Evolutionary conservation across 2,888 invertebrate species (phyloP), one percentile per base, ranked within the genome.

Genomic region (Tipula vernalis): DNA sequence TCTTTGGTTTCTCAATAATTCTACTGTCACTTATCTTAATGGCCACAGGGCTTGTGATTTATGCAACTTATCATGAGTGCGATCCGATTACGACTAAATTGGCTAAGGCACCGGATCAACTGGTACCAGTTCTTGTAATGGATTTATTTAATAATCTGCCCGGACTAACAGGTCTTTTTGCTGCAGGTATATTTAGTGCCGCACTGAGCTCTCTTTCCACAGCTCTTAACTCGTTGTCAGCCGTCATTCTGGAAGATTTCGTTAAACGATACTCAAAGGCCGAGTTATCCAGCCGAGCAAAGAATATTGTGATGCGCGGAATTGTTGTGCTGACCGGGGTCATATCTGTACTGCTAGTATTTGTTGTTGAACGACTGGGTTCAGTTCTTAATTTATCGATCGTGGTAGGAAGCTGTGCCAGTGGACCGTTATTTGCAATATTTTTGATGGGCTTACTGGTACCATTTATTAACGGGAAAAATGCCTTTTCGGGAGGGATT

Each of bases 121-220:
- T 98, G 13, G 91, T 98, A 1, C 96, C 97, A 0, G 91, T 97
- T n/a, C 93, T 97, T 57, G 96, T 98, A 44, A 97, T 98, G 96
- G 96, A 97, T 88, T 94, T 95, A 36, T 91, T 97, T 44, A 95
- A 95, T 0, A 92, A 94, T 86, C 92, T 94, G 87, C 96, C 96
- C 0, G 98, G 98, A 0, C 90, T 98, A 83, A 95, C 97, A 0
- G 98, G 98, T 42, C 92, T 98, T 0, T 98, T 98, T 90, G 95
- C 98, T 0, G 96, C 98, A 83, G 97, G 97, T 5, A 84, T 98
- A 39, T 98, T 98, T 89, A 97, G 97, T 91, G 98, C 97, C 8
- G 96, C 98, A 0, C 92, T 98, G 47, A 96, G 96, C 90, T 96
- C 96, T 0, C 93, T 96, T 90, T 96, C 96, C 0, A 96, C 96